A percentile compares a stretch with the other conserved stretches of the same genome.
Evolutionary conservation across 2,888 invertebrate species (phyloP).

Genomic region (Heliconius aoede): DNA sequence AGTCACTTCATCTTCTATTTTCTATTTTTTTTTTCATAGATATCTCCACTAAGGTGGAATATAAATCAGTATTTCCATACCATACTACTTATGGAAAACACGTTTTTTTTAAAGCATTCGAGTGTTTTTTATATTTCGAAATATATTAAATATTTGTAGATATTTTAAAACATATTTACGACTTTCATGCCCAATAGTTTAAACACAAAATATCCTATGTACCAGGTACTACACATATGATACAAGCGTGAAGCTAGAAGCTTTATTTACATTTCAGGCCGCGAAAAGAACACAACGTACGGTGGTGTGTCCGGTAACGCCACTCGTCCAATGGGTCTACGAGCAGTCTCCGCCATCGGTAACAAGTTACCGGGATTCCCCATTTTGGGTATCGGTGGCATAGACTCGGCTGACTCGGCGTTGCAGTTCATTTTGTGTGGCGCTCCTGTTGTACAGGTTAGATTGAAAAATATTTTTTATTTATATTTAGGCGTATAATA

Average conservation of each 20-base stretch:
- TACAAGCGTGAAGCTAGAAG: background rate
- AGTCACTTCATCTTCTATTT: too few species aligned
- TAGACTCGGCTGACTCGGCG: conserved; percentile 97
- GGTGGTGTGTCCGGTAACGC: conserved; percentile 98
- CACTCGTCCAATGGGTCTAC: conserved; percentile 95
- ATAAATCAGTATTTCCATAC: background rate
- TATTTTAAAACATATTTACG: too few species aligned
- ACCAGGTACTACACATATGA: too few species aligned
- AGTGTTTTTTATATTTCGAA: too few species aligned
- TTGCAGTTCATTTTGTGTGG: conserved; percentile 98
- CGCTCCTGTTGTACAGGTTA: conserved; percentile 94
- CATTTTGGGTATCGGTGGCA: conserved; percentile 97
- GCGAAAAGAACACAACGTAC: conserved; percentile 92
- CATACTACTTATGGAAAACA: too few species aligned
- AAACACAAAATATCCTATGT: too few species aligned
- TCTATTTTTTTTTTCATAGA: background rate
- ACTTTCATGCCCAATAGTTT: too few species aligned
- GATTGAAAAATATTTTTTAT: background rate
- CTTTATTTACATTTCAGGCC: conserved; percentile 58
- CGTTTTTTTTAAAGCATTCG: too few species aligned
- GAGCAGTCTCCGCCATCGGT: conserved; percentile 95
- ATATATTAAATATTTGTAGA: too few species aligned
- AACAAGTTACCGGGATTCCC: conserved; percentile 93
- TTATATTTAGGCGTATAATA: background rate
- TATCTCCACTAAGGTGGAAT: background rate